Evolutionary conservation across 2,797 vertebrate genomes (phyloP), one percentile per base, ranked within the genome.

Genomic region (Oreortyx pictus): DNA sequence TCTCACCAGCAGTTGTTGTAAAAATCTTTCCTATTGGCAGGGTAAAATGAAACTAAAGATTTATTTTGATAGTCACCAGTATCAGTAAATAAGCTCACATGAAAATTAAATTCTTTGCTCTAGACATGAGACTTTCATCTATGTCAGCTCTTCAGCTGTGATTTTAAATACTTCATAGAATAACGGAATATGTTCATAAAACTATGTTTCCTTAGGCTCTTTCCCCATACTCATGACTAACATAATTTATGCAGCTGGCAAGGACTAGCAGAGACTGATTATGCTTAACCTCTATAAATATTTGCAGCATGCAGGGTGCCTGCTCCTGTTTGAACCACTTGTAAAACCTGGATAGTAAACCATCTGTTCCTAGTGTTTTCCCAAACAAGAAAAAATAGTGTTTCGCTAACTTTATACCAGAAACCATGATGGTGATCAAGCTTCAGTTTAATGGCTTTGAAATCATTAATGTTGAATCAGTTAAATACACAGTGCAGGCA

Each of bases 301-400:
- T 82, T 90, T 67, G 37, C 67, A 39, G 8, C 56, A 41, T 37
- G 47, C 67, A 92, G 85, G 73, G 64, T 91, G 61, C 70, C 68
- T 78, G 52, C 41, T 89, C 71, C 70, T 91, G 46, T 90, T 82
- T 81, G 89, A 84, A 91, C 35, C 0, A 2, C 91, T 89, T 91
- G 46, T 87, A 94, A 93, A 94, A 85, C 59, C 33, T 84, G 44
- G 66, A 62, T 88, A 73, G 47, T 19, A 66, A 95, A 77, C 94
- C 89, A 92, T 94, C 88, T 96, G 92, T 87, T 96, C 65, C 52
- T 60, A 49, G 67, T 75, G 41, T 95, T 95, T 94, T 95, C 90
- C 87, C 43, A 91, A 74, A 89, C 59, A 65, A 73, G 65, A 43
- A 82, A 96, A 95, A 80, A 39, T 3, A 23, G 64, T 89, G 39